Evolutionary conservation across 2,113 vertebrate genomes (phyloP), one percentile per base, ranked within the genome.

Genomic region (Melanocharis versteri): DNA sequence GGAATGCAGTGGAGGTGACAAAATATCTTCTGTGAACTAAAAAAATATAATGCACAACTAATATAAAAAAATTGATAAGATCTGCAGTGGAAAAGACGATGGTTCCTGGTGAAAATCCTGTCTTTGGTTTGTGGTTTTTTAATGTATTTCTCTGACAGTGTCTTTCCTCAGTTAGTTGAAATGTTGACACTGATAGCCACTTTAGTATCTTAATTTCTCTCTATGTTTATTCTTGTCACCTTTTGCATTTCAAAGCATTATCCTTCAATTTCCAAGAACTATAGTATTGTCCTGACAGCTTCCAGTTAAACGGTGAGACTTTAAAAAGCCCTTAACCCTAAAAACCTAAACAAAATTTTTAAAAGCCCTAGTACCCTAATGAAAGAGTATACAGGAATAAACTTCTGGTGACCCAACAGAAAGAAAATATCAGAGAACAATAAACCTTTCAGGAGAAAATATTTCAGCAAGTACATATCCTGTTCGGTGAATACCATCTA

Each of bases 391-490:
- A 75, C 9, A 54, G 71, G n/a, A 88, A 81, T 83, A 93, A 96
- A 95, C 90, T 90, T 54, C 45, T 83, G 42, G 71, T 86, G 85
- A 97, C 87, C 75, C 54, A 94, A 54, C 7, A 61, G 75, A 93
- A 96, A 86, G 39, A 94, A 96, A 97, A 93, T 70, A 83, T n/a
- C 51, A 45, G 75, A 79, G 87, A 95, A 96, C 93, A 97, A 96
- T 96, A 91, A 94, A 71, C 62, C 85, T 95, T 96, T 94, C 90
- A 96, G 68, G 62, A 87, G 70, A 94, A 44, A 88, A 83, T 89
- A 87, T 84, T 96, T 95, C 84, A 83, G 71, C 65, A 86, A 86
- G 56, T 75, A 92, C 40, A 81, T 93, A 92, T 93, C 92, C 85
- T 93, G 92, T 93, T 83, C 71, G 73, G 83, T 75, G 78, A 93